phyloP scores from a whole-genome alignment of 2,113 vertebrate genomes.

The Chloropsis hardwickii region DNA sequence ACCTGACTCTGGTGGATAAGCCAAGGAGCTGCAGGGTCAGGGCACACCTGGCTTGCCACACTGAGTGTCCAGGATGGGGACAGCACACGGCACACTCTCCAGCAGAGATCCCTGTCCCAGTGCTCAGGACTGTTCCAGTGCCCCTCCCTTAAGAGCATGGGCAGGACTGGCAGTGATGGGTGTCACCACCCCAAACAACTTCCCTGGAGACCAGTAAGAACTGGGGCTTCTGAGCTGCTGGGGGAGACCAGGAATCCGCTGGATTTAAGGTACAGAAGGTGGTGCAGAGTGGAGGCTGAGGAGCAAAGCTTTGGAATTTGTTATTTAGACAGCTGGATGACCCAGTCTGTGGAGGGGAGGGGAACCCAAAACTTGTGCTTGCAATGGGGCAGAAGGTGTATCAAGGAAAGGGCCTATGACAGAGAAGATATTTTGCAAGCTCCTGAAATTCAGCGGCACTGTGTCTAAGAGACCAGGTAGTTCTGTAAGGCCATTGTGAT shows the following conservation, averaged over 20 bases:
- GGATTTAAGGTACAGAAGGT: background rate
- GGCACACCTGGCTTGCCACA: fast-evolving
- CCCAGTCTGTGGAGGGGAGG: background rate
- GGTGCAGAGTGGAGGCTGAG: background rate
- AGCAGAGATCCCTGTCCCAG: background rate
- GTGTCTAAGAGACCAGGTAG: too few species aligned
- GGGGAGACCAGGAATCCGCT: background rate
- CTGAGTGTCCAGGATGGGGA: fast-evolving
- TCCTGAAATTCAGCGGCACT: background rate
- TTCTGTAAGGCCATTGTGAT: background rate
- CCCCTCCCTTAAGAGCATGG: fast-evolving
- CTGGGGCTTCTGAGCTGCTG: background rate
- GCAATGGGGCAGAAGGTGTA: background rate
- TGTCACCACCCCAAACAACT: background rate
- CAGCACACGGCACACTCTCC: fast-evolving
- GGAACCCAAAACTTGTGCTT: background rate
- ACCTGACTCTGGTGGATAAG: background rate
- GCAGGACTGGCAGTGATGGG: fast-evolving
- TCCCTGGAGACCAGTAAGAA: fast-evolving
- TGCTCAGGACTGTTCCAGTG: background rate
- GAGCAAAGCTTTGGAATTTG: background rate
- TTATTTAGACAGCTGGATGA: background rate
- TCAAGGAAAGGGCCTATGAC: background rate
- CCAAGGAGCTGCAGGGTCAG: background rate
- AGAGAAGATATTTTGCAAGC: background rate